Evolutionary conservation across 2,113 vertebrate species (phyloP), one percentile per base, ranked within the genome.

Genomic region (Podarcis raffonei): DNA sequence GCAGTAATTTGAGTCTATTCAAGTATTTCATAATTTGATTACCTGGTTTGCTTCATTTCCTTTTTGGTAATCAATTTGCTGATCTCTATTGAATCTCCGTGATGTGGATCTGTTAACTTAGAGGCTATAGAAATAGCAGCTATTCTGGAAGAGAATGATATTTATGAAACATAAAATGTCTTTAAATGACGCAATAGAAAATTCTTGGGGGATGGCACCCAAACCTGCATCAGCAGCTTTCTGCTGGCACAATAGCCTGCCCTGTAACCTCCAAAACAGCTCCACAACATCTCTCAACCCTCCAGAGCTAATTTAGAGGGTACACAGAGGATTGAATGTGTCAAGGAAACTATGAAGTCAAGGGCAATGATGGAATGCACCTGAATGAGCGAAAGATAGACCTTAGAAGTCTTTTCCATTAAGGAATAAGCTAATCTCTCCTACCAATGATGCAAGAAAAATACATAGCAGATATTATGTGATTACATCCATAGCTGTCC

Each of bases 91-190:
- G 98, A 98, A 92, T 99, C 98, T 1, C 99, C 99, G 79, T 98
- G 98, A 86, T 99, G 98, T 94, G 99, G 97, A 94, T 99, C 99
- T 25, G 98, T 98, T 93, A 99, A 96, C 93, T 98, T 99, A 90
- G 98, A 98, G 86, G 98, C 99, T 97, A 99, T 98, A 91, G 98
- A 97, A 94, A 99, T 98, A 94, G 99, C 98, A 95, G 99, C 98
- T 94, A 98, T 98, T 96, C 99, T 99, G 96, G 89, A 94, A 96
- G 69, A 89, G 57, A 95, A 89, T 4, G 75, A 25, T 0, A 0
- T 77, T 57, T 83, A 90, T 69, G 89, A 65, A 53, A 48, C 5
- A 62, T 48, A 35, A 20, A 35, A 30, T 4, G 23, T 75, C 13
- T 74, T 89, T 42, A 75, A 74, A 81, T 20, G 39, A 68, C 1